Percentiles rank a stretch among this genome's conserved stretches.
Conservation (phyloP, 2,113 vertebrate genomes). For the Morone saxatilis region DNA sequence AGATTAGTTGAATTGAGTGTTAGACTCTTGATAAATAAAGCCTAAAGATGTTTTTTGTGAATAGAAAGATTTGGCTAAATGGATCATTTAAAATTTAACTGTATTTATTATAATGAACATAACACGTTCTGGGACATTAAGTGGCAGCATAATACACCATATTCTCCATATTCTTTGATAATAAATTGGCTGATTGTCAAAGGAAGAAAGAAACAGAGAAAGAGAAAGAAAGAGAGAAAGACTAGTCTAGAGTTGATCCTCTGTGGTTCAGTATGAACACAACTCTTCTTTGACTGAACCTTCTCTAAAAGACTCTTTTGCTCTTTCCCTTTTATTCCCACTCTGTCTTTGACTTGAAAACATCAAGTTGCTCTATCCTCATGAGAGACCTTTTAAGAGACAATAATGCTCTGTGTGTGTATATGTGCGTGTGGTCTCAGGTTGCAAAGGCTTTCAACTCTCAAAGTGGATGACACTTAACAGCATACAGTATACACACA, state of each 20-base stretch:
- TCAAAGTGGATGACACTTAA: constrained; percentile 17
- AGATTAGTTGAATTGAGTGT: background rate
- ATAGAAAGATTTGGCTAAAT: no score
- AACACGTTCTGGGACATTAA: background rate
- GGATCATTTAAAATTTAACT: background rate
- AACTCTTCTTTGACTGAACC: constrained; percentile 32
- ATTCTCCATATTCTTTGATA: constrained; percentile 15
- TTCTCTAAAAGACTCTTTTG: constrained; percentile 18
- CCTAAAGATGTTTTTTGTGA: no score
- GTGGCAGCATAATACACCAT: background rate
- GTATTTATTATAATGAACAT: background rate
- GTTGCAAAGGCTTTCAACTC: constrained; percentile 41
- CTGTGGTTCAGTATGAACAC: constrained; percentile 9
- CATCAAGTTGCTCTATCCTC: constrained; percentile 80
- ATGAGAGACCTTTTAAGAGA: constrained; percentile 87
- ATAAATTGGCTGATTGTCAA: constrained; percentile 5
- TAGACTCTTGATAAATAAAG: background rate
- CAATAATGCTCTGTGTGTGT: constrained; percentile 84
- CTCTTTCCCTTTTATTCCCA: constrained; percentile 31
- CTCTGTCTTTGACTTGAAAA: constrained; percentile 54
- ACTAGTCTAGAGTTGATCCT: background rate
- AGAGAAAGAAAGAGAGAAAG: constrained; percentile 1
- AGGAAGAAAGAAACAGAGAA: constrained; percentile 14
- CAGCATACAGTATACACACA: background rate
- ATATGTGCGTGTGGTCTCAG: constrained; percentile 14